Evolutionary conservation across 2,113 vertebrate species (phyloP).

Genomic region (Lota lota): DNA sequence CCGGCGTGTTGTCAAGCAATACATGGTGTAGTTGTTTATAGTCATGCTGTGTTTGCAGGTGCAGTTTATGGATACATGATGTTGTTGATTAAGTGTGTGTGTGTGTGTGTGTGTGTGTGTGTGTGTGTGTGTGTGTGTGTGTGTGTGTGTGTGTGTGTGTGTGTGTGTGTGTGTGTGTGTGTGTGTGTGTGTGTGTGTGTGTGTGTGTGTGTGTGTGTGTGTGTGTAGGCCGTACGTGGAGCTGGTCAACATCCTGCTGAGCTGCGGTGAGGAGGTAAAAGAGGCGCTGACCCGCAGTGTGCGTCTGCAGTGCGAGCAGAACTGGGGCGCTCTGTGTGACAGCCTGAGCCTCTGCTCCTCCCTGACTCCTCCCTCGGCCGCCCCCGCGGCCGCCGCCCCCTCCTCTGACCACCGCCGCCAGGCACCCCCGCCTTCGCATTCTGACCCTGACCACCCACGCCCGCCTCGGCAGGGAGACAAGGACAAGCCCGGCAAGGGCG

Average conservation of each 20-base stretch:
- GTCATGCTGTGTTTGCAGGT: too few relatives aligned
- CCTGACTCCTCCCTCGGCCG: constrained; percentile 57
- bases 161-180: too few relatives aligned
- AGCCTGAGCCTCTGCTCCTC: constrained; percentile 90
- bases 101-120: not conserved
- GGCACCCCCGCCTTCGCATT: constrained; percentile 58
- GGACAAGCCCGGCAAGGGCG: constrained; percentile 77
- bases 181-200: not conserved
- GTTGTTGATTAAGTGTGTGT: too few relatives aligned
- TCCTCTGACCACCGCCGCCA: constrained; percentile 55
- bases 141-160: too few relatives aligned
- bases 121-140: too few relatives aligned
- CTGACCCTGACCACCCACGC: constrained; percentile 70
- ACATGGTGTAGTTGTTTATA: too few relatives aligned
- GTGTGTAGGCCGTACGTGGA: constrained; percentile 88
- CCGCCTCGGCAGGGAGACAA: constrained; percentile 69
- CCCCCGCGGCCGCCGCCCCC: constrained; percentile 42
- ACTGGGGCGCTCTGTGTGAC: constrained; percentile 92
- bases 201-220: not conserved
- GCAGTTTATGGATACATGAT: too few relatives aligned
- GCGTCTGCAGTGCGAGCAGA: constrained; percentile 91
- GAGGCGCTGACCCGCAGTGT: constrained; percentile 88
- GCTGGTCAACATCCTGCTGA: constrained; percentile 91
- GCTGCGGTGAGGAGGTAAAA: constrained; percentile 93
- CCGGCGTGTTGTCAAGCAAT: too few relatives aligned